Conservation (phyloP, 2,113 vertebrate species). For the Phrynosoma platyrhinos region DNA sequence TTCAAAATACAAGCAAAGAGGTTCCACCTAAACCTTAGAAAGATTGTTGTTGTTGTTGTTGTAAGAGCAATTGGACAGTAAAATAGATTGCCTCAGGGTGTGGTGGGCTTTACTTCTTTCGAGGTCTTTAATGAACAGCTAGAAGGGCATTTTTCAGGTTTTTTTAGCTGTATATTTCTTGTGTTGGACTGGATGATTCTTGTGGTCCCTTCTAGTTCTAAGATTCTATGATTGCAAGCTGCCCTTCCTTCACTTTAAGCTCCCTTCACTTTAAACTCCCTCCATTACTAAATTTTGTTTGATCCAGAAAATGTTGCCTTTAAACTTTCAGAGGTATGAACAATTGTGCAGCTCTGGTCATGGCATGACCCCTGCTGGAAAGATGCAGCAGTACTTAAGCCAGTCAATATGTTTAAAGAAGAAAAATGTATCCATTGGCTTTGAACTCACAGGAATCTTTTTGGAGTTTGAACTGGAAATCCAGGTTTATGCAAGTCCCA, state of each 20-base stretch:
- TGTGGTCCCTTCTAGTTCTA: too few species aligned
- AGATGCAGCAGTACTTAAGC: neutral
- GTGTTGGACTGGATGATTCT: too few species aligned
- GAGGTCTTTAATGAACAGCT: too few species aligned
- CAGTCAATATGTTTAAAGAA: neutral
- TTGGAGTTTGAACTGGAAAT: neutral
- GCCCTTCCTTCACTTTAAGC: neutral
- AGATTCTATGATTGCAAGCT: neutral
- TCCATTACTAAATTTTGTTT: neutral
- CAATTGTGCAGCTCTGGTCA: neutral
- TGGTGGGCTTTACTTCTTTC: too few species aligned
- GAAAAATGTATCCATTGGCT: neutral
- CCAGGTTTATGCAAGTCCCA: neutral
- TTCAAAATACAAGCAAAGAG: too few species aligned
- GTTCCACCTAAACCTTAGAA: too few species aligned
- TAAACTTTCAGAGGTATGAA: neutral
- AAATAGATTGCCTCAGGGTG: too few species aligned
- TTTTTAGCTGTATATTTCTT: too few species aligned
- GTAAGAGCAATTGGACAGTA: too few species aligned
- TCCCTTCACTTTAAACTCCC: too few species aligned
- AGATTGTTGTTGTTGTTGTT: too few species aligned
- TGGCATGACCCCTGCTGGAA: slow-evolving; percentile 17
- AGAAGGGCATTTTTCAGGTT: too few species aligned
- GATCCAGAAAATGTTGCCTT: neutral
- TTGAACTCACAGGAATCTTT: neutral